Evolutionary conservation across 2,888 invertebrate genomes (phyloP).

Genomic region (Melitaea athalia): DNA sequence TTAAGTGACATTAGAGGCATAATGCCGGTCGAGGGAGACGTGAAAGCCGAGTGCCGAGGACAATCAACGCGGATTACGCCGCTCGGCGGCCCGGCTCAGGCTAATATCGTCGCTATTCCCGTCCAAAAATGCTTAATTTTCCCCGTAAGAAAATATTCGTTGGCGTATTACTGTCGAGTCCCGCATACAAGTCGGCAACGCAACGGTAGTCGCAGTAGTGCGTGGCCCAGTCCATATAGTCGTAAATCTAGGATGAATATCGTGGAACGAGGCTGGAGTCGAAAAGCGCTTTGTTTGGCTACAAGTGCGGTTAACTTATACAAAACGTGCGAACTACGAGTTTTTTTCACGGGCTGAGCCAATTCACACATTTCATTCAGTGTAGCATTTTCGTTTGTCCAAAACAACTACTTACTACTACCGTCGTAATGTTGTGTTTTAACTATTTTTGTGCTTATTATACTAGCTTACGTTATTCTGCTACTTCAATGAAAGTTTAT

Average conservation of each 20-base stretch:
- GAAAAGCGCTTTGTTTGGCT: slow-evolving; percentile 51
- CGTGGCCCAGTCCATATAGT: slow-evolving; percentile 39
- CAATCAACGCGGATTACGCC: slow-evolving; percentile 44
- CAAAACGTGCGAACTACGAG: slow-evolving; percentile 40
- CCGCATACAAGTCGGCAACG: slow-evolving; percentile 47
- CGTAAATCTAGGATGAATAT: slow-evolving; percentile 41
- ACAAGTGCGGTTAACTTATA: slow-evolving; percentile 42
- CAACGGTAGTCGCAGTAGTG: slow-evolving; percentile 51
- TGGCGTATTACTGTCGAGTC: slow-evolving; percentile 31
- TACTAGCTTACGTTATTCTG: background rate
- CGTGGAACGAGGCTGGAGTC: slow-evolving; percentile 45
- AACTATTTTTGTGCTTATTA: background rate
- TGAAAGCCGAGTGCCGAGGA: slow-evolving; percentile 73
- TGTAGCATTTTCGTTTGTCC: slow-evolving; percentile 28
- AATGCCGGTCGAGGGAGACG: slow-evolving; percentile 72
- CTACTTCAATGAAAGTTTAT: background rate
- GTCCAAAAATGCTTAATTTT: slow-evolving; percentile 34
- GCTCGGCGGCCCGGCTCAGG: slow-evolving; percentile 33
- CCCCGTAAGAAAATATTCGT: slow-evolving; percentile 27
- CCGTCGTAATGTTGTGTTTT: slow-evolving; percentile 4
- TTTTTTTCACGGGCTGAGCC: slow-evolving; percentile 34
- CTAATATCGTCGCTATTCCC: slow-evolving; percentile 38
- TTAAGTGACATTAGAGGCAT: slow-evolving; percentile 80
- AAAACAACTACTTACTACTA: slow-evolving; percentile 19
- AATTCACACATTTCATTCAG: slow-evolving; percentile 33